phyloP scores from a whole-genome alignment of 2,797 vertebrate species.

The Epinephelus coioides region DNA sequence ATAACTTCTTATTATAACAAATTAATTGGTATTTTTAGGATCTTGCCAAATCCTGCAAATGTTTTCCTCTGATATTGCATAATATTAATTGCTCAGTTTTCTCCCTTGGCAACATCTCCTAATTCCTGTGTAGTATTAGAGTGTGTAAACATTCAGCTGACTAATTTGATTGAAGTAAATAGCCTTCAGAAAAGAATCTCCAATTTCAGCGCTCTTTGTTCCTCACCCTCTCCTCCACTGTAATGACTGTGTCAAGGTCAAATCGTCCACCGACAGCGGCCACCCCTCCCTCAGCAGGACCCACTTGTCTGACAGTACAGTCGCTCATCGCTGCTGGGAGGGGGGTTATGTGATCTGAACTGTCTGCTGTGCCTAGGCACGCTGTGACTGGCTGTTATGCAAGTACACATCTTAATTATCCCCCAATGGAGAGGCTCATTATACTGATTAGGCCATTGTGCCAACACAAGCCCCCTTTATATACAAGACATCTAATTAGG shows the following conservation, averaged over 20 bases:
- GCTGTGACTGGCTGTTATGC: slow-evolving; percentile 73
- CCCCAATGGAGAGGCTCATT: slow-evolving; percentile 80
- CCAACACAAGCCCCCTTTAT: slow-evolving; percentile 69
- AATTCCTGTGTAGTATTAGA: slow-evolving; percentile 22
- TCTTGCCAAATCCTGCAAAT: slow-evolving; percentile 16
- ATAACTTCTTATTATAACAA: not conserved
- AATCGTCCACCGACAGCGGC: slow-evolving; percentile 15
- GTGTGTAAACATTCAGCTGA: slow-evolving; percentile 34
- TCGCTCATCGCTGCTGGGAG: slow-evolving; percentile 48
- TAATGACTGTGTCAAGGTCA: slow-evolving; percentile 70
- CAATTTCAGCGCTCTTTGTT: slow-evolving; percentile 26
- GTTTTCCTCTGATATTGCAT: slow-evolving; percentile 24
- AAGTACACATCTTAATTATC: slow-evolving; percentile 81
- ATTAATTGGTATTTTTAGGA: slow-evolving; percentile 31
- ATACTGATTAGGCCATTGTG: slow-evolving; percentile 81
- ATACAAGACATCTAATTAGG: slow-evolving; percentile 83
- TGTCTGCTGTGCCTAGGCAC: slow-evolving; percentile 57
- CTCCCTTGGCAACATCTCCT: slow-evolving; percentile 28
- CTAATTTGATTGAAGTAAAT: slow-evolving; percentile 43
- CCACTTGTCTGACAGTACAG: slow-evolving; percentile 46
- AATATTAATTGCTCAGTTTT: slow-evolving; percentile 29
- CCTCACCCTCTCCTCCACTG: slow-evolving; percentile 9
- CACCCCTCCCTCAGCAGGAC: slow-evolving; percentile 29
- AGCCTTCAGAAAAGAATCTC: slow-evolving; percentile 21
- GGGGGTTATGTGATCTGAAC: slow-evolving; percentile 57